phyloP scores from a whole-genome alignment of 2,113 vertebrate species.

The Lynx canadensis region DNA sequence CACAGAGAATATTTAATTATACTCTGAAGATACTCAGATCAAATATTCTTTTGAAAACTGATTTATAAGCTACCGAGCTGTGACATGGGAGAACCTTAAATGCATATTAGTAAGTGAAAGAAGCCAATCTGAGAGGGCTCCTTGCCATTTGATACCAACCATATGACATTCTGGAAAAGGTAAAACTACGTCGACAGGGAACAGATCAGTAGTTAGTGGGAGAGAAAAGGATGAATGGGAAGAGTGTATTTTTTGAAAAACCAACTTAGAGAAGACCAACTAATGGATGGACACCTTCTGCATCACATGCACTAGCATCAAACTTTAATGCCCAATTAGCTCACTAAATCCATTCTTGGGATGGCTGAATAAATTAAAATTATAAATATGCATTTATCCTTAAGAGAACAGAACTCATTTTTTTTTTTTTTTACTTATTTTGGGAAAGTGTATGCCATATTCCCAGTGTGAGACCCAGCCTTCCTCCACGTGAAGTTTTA shows the following conservation, averaged over 20 bases:
- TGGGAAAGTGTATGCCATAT: not conserved
- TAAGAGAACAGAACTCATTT: not conserved
- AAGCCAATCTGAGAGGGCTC: not conserved
- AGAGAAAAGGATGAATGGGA: not conserved
- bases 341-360: not conserved
- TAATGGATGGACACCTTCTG: not conserved
- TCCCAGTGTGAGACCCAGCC: not conserved
- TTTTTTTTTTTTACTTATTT: not conserved
- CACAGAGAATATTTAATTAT: not conserved
- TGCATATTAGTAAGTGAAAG: not conserved
- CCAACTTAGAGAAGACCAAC: too few species aligned
- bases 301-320: not conserved
- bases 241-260: not conserved
- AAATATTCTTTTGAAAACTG: slow-evolving; percentile 4
- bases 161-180: not conserved
- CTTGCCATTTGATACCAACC: not conserved
- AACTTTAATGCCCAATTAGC: not conserved
- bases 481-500: not conserved
- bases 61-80: not conserved
- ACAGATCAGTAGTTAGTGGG: not conserved
- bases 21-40: not conserved
- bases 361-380: not conserved
- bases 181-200: not conserved
- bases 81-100: not conserved
- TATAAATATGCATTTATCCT: not conserved